These are phyloP conservation scores for Chionis minor DNA, from an alignment of 2,113 vertebrate genomes.

Conservation along the genomic window DNA sequence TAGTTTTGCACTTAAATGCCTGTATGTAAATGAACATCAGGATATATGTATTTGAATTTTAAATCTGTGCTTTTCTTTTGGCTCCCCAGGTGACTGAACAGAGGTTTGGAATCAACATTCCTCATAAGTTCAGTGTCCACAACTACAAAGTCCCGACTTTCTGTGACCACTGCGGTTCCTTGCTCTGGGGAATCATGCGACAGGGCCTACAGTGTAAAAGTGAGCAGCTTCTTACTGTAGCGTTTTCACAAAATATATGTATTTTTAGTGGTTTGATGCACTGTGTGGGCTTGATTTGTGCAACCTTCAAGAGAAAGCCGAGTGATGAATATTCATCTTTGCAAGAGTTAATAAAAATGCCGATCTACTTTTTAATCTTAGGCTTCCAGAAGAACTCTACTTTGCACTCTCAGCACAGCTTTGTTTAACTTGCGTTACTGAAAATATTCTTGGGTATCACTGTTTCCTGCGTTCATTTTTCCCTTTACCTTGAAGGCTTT, in stretches of 20 bases:
- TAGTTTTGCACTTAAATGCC: not conserved
- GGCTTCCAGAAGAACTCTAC: not conserved
- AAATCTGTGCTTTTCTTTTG: not conserved
- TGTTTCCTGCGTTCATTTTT: not conserved
- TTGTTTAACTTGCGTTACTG: not conserved
- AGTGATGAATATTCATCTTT: not conserved
- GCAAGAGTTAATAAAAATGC: not conserved
- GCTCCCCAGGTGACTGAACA: constrained; percentile 79
- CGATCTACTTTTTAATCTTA: not conserved
- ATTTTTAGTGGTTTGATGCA: not conserved
- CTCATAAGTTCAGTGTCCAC: constrained; percentile 92
- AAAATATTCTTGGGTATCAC: not conserved
- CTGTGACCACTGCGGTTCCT: constrained; percentile 96
- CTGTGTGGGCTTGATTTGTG: not conserved
- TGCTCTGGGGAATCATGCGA: constrained; percentile 92
- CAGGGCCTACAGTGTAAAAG: constrained; percentile 98
- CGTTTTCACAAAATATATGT: not conserved
- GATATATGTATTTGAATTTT: not conserved
- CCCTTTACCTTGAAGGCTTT: not conserved
- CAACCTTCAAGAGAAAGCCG: not conserved
- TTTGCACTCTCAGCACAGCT: not conserved
- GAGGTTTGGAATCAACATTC: constrained; percentile 96
- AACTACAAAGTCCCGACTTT: constrained; percentile 97
- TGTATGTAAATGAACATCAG: not conserved
- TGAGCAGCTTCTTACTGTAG: constrained; percentile 65